Base-by-base conservation (phyloP, 1,140 invertebrate genomes). In the Hyles euphorbiae region DNA sequence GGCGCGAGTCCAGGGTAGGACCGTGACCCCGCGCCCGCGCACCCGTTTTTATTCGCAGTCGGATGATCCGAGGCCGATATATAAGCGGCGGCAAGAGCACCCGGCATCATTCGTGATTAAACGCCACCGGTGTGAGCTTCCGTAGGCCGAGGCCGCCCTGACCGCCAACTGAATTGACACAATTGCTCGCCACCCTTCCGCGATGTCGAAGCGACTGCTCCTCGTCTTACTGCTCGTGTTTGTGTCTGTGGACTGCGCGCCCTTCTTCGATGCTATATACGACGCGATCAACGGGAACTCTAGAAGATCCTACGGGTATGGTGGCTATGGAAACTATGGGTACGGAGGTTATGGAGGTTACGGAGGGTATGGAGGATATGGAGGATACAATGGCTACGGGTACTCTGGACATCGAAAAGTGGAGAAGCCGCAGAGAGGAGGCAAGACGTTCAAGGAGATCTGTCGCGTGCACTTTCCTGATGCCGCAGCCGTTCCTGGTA, bases 51-150 rank as follows among this genome's bases (percentile, higher is more conserved):
- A 73, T 76, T 66, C 70, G 72, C 70, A 69, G 72, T 74, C 80
- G 74, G 82, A 84, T 84, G 77, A 81, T 70, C 73, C 85, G 85
- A 88, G 85, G 85, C 81, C 85, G 78, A 74, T 88, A 88, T 88
- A 85, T 85, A 88, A 86, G 68, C 67, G 66, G 65, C 68, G 72
- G 62, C 60, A 67, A 67, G 75, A 77, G 63, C 78, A 80, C 73
- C 81, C 79, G 83, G 74, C 81, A 86, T 72, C 83, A 86, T 85
- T 88, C 76, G 80, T 76, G 75, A 80, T 78, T 79, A 77, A 75
- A 68, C 70, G 58, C 69, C 76, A 78, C 75, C 70, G 78, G 72
- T 63, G 76, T 61, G 70, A 84, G 78, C 76, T 84, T 87, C 84
- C 82, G 78, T 73, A 74, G 62, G 59, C 70, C 77, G 77, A 86